Conservation (phyloP, 1,140 invertebrate species). For the Zaprionus lachaisei region DNA sequence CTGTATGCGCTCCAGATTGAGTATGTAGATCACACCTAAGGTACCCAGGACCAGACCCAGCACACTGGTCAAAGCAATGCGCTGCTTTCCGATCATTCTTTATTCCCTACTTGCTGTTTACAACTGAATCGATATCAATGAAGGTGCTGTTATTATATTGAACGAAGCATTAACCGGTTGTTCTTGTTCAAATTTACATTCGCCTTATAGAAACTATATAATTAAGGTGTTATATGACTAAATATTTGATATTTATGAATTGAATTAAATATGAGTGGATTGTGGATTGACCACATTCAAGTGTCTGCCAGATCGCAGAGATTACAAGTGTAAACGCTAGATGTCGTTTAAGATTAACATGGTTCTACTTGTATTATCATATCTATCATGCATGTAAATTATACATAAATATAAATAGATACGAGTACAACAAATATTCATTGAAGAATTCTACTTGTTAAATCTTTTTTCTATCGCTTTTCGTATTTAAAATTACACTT, state of each 20-base stretch:
- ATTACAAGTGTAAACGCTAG: not conserved
- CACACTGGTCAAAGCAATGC: constrained; percentile 54
- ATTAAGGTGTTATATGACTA: not conserved
- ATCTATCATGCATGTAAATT: no score
- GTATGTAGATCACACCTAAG: constrained; percentile 31
- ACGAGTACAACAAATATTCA: no score
- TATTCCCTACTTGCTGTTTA: not conserved
- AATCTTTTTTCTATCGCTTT: no score
- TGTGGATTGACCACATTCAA: not conserved
- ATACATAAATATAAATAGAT: no score
- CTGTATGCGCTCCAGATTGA: constrained; percentile 58
- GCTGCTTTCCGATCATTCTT: constrained; percentile 63
- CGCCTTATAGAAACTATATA: not conserved
- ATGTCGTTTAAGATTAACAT: not conserved
- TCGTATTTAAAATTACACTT: no score
- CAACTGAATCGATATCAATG: not conserved
- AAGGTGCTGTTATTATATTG: not conserved
- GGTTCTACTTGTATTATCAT: not conserved
- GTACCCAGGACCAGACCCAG: constrained; percentile 46
- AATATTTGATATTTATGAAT: not conserved
- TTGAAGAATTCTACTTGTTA: no score
- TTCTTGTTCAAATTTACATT: not conserved
- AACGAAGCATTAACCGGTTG: not conserved
- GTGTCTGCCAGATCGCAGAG: not conserved
- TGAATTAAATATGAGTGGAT: not conserved